Conservation (phyloP, 2,113 vertebrate species). For the Plestiodon gilberti region DNA sequence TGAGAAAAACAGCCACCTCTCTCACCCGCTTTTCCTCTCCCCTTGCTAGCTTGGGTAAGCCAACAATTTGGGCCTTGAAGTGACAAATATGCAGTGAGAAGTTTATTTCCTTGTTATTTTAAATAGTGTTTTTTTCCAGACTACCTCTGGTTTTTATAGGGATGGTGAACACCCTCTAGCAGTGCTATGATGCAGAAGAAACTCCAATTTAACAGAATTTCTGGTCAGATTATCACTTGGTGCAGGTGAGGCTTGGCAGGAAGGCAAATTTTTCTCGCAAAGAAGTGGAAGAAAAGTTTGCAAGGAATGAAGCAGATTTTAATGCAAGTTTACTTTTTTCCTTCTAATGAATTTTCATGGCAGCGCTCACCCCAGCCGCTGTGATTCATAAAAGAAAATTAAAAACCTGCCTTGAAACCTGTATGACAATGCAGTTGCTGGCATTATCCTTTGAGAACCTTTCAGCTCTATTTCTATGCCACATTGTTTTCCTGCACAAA, state of each 20-base stretch:
- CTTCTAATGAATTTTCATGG: constrained; percentile 78
- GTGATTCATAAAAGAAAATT: constrained; percentile 70
- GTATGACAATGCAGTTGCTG: constrained; percentile 56
- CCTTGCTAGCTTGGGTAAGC: background rate
- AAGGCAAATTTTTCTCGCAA: constrained; percentile 48
- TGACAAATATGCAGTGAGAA: constrained; percentile 4
- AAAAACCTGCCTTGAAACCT: constrained; percentile 74
- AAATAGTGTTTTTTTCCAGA: constrained; percentile 41
- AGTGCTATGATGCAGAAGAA: background rate
- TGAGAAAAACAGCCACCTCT: background rate
- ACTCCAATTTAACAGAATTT: constrained; percentile 13
- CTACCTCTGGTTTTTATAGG: constrained; percentile 23
- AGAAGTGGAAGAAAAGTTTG: constrained; percentile 50
- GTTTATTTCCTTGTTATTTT: background rate
- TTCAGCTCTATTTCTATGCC: constrained; percentile 70
- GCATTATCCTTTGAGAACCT: constrained; percentile 70
- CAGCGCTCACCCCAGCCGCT: constrained; percentile 58
- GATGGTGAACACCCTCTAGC: background rate
- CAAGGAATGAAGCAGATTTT: constrained; percentile 62
- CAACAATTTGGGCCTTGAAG: background rate
- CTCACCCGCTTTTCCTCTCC: background rate
- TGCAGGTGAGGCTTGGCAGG: constrained; percentile 56
- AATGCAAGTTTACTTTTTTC: constrained; percentile 65
- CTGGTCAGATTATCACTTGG: background rate
- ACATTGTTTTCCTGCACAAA: constrained; percentile 72